phyloP scores from a whole-genome alignment of 2,113 vertebrate genomes.

The Herpailurus yagouaroundi region DNA sequence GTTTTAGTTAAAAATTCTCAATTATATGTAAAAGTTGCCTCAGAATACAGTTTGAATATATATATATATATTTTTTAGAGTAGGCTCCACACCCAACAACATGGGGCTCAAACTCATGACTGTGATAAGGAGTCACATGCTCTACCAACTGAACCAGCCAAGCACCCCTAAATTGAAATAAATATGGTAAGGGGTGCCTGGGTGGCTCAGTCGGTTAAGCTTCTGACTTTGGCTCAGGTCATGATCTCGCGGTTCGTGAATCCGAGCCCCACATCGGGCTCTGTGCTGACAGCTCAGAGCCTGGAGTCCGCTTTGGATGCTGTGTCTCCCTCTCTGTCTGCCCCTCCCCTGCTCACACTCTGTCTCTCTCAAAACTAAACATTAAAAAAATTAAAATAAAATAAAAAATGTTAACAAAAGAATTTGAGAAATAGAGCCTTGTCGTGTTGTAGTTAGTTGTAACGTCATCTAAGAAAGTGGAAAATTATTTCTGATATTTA shows the following conservation, averaged over 20 bases:
- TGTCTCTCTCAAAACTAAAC: no score
- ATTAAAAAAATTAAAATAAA: no score
- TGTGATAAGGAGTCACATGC: background rate
- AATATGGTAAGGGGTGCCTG: background rate
- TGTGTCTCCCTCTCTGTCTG: no score
- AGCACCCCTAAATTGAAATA: background rate
- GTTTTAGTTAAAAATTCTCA: slow-evolving; percentile 47
- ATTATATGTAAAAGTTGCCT: slow-evolving; percentile 31
- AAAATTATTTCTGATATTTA: background rate
- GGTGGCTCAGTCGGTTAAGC: no score
- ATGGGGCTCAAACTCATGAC: background rate
- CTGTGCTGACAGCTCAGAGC: no score
- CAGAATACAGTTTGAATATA: background rate
- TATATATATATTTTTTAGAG: background rate
- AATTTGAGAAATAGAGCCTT: slow-evolving; percentile 35
- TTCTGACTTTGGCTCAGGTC: no score
- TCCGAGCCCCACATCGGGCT: no score
- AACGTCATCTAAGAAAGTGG: background rate
- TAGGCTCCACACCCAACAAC: background rate
- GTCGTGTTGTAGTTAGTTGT: background rate
- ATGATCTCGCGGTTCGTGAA: no score
- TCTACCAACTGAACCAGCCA: background rate
- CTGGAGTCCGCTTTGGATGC: no score
- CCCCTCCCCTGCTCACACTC: no score
- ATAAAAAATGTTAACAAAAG: background rate